phyloP scores from a whole-genome alignment of 2,797 vertebrate species.

The Anabacerthia variegaticeps region DNA sequence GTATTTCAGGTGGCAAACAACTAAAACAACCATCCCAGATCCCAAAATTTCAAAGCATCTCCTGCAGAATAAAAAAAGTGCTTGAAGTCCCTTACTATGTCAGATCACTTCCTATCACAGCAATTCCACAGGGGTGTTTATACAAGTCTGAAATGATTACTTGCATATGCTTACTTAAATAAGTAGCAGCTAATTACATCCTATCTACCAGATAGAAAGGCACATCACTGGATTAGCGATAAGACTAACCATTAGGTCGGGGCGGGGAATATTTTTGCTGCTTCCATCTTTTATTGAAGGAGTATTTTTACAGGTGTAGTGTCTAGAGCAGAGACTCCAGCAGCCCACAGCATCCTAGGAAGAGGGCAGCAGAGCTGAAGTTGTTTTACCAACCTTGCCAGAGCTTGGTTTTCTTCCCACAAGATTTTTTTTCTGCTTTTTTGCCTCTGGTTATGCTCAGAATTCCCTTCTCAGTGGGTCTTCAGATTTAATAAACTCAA shows the following conservation, averaged over 20 bases:
- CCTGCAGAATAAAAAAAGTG: background rate
- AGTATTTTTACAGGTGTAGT: background rate
- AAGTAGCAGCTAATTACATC: background rate
- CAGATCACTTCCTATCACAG: background rate
- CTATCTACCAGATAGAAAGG: background rate
- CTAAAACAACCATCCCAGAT: background rate
- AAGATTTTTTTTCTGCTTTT: background rate
- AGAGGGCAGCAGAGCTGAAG: background rate
- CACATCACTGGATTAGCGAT: background rate
- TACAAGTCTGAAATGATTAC: background rate
- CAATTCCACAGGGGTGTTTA: background rate
- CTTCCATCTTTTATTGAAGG: background rate
- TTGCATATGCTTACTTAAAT: background rate
- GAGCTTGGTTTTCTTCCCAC: background rate
- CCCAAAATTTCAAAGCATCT: background rate
- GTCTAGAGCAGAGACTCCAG: background rate
- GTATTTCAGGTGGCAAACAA: background rate
- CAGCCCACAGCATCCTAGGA: background rate
- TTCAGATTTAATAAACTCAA: background rate
- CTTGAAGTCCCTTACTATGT: background rate
- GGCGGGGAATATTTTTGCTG: background rate
- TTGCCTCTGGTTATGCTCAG: background rate
- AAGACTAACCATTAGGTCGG: background rate
- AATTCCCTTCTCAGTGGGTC: background rate
- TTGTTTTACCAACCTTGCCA: background rate